Base-by-base conservation (phyloP, 2,888 invertebrate species). In the Hydrotaea diabolus region DNA sequence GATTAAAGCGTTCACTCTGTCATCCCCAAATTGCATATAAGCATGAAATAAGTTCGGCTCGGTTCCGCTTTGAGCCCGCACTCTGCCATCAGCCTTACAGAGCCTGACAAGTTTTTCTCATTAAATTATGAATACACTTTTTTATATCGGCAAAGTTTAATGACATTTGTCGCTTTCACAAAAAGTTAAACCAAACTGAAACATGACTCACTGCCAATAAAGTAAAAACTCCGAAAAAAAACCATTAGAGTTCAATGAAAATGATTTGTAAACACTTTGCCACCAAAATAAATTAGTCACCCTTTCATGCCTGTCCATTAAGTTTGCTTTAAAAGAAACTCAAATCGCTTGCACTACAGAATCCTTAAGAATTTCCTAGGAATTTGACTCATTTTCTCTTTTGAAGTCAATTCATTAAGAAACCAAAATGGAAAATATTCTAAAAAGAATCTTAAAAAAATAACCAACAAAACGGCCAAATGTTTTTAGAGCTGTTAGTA, bases 391-490 rank as follows among this genome's bases (percentile, higher is more conserved):
- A 19, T 21, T 8, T 17, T 53, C 21, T 21, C 21, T 4, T 21
- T 9, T 17, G 23, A 69, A 69, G 43, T 46, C 46, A 69, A 66
- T n/a, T 46, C 23, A 59, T 59, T 59, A 59, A 23, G 21, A 46
- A 15, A 31, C 3, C 31, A 11, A 39, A 11, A 13, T 8, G 39
- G 4, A 5, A 43, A 69, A 69, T 0, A 46, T 15, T 69, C 15
- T n/a, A 31, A 31, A 31, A 2, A 4, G 31, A 31, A n/a, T n/a
- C 23, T 8, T 15, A 66, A 7, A 15, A 15, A 46, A 46, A 69
- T 69, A 23, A 43, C 23, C 69, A 43, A 23, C n/a, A 23, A 69
- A 66, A 79, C 26, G 26, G 23, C 21, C 71, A 77, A 57, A 62
- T 0, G 3, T 11, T 66, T 17, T 23, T 9, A 39, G 15, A 43